Conservation (phyloP, 2,888 invertebrate species). For the Synergus laeviventris region DNA sequence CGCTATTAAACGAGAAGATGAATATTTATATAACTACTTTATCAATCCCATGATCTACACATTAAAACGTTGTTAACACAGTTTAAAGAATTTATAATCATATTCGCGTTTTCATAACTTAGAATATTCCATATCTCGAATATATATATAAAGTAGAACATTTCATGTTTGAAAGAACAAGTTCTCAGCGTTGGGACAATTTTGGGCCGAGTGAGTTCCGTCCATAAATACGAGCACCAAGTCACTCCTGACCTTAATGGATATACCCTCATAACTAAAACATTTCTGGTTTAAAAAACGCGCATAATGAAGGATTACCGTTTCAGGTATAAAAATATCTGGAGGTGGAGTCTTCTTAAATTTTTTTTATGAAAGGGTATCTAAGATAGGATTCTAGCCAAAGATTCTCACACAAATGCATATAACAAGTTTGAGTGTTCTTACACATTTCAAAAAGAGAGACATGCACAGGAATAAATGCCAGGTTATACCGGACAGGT, state of each 20-base stretch:
- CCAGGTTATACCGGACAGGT: slow-evolving; percentile 63
- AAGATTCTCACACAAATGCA: background rate
- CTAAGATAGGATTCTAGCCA: background rate
- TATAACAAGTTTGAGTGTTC: background rate
- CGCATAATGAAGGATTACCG: slow-evolving; percentile 34
- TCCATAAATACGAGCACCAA: slow-evolving; percentile 24
- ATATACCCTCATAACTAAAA: slow-evolving; percentile 28
- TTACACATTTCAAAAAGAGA: background rate
- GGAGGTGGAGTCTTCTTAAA: slow-evolving; percentile 24
- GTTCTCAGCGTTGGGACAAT: background rate
- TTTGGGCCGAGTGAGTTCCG: slow-evolving; percentile 11
- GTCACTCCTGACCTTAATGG: slow-evolving; percentile 35
- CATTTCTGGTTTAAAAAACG: slow-evolving; percentile 32
- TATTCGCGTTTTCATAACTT: background rate
- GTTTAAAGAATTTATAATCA: background rate
- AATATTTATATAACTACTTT: slow-evolving; percentile 20
- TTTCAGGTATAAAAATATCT: slow-evolving; percentile 37
- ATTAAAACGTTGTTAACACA: background rate
- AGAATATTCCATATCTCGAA: too few relatives aligned
- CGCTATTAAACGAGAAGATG: slow-evolving; percentile 10
- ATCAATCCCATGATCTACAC: slow-evolving; percentile 11
- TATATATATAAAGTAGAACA: background rate
- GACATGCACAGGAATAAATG: background rate
- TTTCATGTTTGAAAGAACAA: background rate
- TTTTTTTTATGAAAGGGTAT: background rate